Evolutionary conservation across 2,888 invertebrate species (phyloP).

Genomic region (Mimachlamys varia): DNA sequence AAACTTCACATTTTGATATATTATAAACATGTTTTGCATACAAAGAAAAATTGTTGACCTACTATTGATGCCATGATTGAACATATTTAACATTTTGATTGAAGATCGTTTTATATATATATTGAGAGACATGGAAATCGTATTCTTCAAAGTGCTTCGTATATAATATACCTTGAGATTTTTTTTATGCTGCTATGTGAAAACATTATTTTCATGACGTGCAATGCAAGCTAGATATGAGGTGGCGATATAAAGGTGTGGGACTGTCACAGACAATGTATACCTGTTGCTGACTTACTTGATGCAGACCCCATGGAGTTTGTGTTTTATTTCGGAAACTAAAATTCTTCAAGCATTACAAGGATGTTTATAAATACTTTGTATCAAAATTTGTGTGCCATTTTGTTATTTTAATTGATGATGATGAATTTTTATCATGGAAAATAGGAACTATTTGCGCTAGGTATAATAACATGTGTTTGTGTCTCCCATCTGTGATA

Average conservation of each 20-base stretch:
- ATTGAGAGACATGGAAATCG: slow-evolving; percentile 18
- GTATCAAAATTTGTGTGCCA: slow-evolving; percentile 31
- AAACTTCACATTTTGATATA: slow-evolving; percentile 30
- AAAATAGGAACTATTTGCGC: background rate
- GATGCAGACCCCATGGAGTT: slow-evolving; percentile 4
- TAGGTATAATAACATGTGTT: slow-evolving; percentile 33
- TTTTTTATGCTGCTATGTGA: slow-evolving; percentile 26
- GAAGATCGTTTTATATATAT: slow-evolving; percentile 19
- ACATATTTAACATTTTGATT: slow-evolving; percentile 24
- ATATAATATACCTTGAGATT: slow-evolving; percentile 31
- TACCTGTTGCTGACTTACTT: slow-evolving; percentile 16
- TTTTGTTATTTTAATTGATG: slow-evolving; percentile 36
- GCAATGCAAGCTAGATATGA: slow-evolving; percentile 36
- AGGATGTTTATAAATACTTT: slow-evolving; percentile 31
- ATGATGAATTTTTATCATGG: slow-evolving; percentile 29
- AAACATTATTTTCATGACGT: slow-evolving; percentile 31
- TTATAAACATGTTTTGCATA: slow-evolving; percentile 32
- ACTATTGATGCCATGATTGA: slow-evolving; percentile 27
- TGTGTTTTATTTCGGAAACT: slow-evolving; percentile 30
- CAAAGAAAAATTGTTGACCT: slow-evolving; percentile 34
- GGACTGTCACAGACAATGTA: background rate
- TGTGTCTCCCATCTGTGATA: slow-evolving; percentile 34
- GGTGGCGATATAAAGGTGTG: slow-evolving; percentile 29
- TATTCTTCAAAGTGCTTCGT: slow-evolving; percentile 32
- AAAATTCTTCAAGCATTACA: slow-evolving; percentile 28